These are phyloP conservation scores for Drosophila asahinai DNA, from an alignment of 1,140 invertebrate species.

Conservation along the genomic window DNA sequence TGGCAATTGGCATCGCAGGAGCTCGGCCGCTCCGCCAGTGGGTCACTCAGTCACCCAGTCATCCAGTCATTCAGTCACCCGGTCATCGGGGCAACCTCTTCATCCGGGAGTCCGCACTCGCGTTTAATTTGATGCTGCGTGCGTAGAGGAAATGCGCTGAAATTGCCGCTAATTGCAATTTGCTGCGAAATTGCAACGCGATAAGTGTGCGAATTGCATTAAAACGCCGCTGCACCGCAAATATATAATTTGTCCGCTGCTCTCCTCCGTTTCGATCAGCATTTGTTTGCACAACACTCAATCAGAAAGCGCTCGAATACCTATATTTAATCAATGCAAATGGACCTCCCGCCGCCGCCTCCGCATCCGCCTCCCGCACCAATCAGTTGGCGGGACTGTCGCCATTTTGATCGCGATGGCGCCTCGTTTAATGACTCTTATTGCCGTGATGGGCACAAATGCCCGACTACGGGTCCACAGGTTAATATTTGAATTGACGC, in stretches of 20 bases:
- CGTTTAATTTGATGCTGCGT: slow-evolving; percentile 49
- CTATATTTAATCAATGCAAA: slow-evolving; percentile 66
- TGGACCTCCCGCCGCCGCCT: slow-evolving; percentile 12
- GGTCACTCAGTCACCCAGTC: slow-evolving; percentile 67
- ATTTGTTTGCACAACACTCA: slow-evolving; percentile 50
- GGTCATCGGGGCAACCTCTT: slow-evolving; percentile 8
- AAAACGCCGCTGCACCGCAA: slow-evolving; percentile 28
- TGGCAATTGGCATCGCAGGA: slow-evolving; percentile 44
- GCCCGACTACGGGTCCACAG: slow-evolving; percentile 3
- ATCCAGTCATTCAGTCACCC: slow-evolving; percentile 25
- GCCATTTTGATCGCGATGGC: slow-evolving; percentile 43
- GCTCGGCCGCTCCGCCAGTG: slow-evolving; percentile 47
- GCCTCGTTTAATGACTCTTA: slow-evolving; percentile 40
- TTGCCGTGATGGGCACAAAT: slow-evolving; percentile 24
- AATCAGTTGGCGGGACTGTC: slow-evolving; percentile 12
- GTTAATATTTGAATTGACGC: slow-evolving; percentile 34
- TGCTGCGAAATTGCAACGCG: slow-evolving; percentile 56
- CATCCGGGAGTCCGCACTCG: slow-evolving; percentile 12
- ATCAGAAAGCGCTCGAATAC: slow-evolving; percentile 41
- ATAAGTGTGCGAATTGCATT: slow-evolving; percentile 61
- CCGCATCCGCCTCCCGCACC: background rate
- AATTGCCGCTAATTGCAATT: slow-evolving; percentile 78
- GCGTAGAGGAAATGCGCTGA: slow-evolving; percentile 55
- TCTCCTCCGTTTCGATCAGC: slow-evolving; percentile 28
- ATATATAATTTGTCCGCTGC: slow-evolving; percentile 31